Conservation (phyloP, 1,140 invertebrate species). For the Frieseomelitta varia region DNA sequence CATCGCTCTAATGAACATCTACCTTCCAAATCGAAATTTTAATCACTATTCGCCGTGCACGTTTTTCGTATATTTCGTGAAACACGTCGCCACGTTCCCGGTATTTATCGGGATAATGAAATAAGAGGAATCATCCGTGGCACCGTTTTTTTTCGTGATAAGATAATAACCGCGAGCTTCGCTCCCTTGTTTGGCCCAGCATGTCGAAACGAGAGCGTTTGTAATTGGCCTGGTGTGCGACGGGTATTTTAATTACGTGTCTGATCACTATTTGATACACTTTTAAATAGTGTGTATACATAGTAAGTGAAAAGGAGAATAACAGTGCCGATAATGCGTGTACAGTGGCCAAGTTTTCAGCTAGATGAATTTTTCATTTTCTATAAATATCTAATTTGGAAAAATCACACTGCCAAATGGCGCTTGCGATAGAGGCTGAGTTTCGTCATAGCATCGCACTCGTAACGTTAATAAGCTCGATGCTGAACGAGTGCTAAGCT, state of each 20-base stretch:
- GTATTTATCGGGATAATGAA: conserved; percentile 17
- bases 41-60: not conserved
- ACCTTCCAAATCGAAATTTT: not conserved
- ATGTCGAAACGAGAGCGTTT: not conserved
- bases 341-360: not conserved
- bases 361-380: not conserved
- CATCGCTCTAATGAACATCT: conserved; percentile 14
- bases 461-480: conserved; percentile 2
- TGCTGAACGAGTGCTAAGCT: conserved; percentile 32
- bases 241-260: conserved; percentile 4
- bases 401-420: not conserved
- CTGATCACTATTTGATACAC: not conserved
- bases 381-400: not conserved
- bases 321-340: too few relatives aligned
- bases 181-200: conserved; percentile 9
- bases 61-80: not conserved
- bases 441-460: not conserved
- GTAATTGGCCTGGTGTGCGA: conserved; percentile 1
- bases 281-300: not conserved
- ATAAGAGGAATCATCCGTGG: conserved; percentile 14
- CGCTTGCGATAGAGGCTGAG: not conserved
- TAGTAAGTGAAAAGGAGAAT: not conserved
- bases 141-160: not conserved
- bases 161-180: not conserved
- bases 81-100: not conserved